phyloP scores from a whole-genome alignment of 2,113 vertebrate genomes.

The Noctilio leporinus region DNA sequence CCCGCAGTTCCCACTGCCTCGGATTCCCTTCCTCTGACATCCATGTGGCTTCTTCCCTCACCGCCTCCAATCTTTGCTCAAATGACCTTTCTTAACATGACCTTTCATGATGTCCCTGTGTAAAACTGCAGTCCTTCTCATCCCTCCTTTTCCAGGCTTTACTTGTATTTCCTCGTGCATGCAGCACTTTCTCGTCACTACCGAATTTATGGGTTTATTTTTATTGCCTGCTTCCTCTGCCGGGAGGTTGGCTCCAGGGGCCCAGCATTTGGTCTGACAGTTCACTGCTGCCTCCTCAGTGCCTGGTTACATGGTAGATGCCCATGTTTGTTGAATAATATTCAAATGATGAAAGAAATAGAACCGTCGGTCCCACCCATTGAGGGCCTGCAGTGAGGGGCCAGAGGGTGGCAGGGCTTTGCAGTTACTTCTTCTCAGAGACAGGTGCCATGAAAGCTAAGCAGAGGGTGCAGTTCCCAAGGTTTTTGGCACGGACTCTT shows the following conservation, averaged over 20 bases:
- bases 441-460: background rate
- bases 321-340: background rate
- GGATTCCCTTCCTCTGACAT: no score
- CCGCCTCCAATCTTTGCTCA: background rate
- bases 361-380: background rate
- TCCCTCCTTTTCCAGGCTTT: background rate
- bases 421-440: background rate
- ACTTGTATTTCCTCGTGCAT: background rate
- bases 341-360: background rate
- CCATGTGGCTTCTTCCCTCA: background rate
- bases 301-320: background rate
- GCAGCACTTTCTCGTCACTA: background rate
- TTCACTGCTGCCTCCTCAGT: background rate
- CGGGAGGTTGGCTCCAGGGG: background rate
- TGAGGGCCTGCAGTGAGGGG: background rate
- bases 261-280: background rate
- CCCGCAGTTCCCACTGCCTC: fast-evolving
- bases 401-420: background rate
- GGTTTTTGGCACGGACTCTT: background rate
- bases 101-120: background rate
- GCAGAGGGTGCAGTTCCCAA: background rate
- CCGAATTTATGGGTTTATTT: background rate
- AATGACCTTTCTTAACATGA: background rate
- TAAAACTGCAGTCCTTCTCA: background rate
- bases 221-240: background rate